A percentile compares a stretch with the other conserved stretches of the same genome.
Evolutionary conservation across 1,140 invertebrate genomes (phyloP).

Genomic region (Holotrichia oblita): DNA sequence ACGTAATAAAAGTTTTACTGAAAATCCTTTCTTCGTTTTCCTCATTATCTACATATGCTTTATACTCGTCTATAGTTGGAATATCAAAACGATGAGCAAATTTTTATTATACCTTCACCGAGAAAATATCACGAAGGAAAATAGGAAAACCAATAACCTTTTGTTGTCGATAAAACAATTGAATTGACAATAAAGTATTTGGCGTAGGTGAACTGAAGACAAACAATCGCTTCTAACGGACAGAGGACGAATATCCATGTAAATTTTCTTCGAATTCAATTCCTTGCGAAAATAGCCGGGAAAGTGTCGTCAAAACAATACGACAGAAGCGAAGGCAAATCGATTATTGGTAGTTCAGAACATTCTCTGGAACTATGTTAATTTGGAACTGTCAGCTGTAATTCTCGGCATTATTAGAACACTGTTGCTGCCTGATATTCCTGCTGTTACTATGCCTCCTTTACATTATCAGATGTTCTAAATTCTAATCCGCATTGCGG

Average conservation of each 20-base stretch:
- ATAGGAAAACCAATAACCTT: conserved; percentile 17
- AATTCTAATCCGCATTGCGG: neutral
- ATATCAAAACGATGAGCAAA: neutral
- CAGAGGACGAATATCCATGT: conserved; percentile 38
- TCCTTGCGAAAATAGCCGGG: conserved; percentile 11
- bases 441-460: neutral
- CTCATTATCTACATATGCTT: neutral
- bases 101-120: neutral
- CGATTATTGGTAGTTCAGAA: conserved; percentile 7
- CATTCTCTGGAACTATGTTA: conserved; percentile 3
- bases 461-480: neutral
- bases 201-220: neutral
- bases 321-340: conserved; percentile 20
- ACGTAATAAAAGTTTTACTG: too few species aligned
- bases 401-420: neutral
- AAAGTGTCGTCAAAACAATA: conserved; percentile 27
- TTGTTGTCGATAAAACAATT: neutral
- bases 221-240: neutral
- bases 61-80: neutral
- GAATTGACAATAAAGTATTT: conserved; percentile 36
- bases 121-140: neutral
- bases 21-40: too few species aligned
- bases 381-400: neutral
- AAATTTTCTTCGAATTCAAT: conserved; percentile 37
- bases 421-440: neutral